phyloP scores from a whole-genome alignment of 2,888 invertebrate genomes.

The Leucophenga montana region DNA sequence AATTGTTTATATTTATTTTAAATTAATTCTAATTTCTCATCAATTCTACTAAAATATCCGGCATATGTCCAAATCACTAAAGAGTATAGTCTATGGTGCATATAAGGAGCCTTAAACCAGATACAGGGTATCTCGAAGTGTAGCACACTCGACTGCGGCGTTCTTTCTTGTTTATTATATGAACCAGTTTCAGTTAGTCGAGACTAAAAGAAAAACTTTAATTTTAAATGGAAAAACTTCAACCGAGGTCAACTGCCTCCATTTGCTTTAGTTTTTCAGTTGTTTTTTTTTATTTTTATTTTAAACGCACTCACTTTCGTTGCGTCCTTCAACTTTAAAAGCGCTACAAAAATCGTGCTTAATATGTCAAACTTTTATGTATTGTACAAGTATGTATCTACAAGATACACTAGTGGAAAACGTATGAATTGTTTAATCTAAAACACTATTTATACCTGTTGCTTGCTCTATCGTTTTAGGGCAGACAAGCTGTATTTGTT shows the following conservation, averaged over 20 bases:
- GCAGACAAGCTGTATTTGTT: slow-evolving; percentile 6
- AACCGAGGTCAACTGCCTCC: slow-evolving; percentile 63
- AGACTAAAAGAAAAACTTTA: slow-evolving; percentile 23
- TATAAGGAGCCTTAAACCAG: too few species aligned
- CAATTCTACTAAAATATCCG: too few species aligned
- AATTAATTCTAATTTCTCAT: too few species aligned
- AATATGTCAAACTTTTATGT: slow-evolving; percentile 55
- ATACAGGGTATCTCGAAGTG: too few species aligned
- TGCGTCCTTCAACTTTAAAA: slow-evolving; percentile 61
- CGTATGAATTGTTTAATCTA: background rate
- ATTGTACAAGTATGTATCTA: background rate
- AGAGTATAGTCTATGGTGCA: too few species aligned
- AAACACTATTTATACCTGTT: background rate
- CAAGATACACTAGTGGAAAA: background rate
- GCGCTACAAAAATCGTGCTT: slow-evolving; percentile 53
- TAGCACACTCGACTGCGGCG: too few species aligned
- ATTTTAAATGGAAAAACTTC: slow-evolving; percentile 55
- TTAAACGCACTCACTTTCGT: slow-evolving; percentile 50
- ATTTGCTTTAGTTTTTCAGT: slow-evolving; percentile 36
- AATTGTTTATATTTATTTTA: too few species aligned
- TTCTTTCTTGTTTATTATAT: background rate
- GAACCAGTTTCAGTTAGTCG: slow-evolving; percentile 20
- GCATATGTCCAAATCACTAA: too few species aligned
- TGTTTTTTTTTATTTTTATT: background rate
- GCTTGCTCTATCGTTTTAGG: slow-evolving; percentile 10